Evolutionary conservation across 2,888 invertebrate genomes (phyloP).

Genomic region (Cheilosia grossa): DNA sequence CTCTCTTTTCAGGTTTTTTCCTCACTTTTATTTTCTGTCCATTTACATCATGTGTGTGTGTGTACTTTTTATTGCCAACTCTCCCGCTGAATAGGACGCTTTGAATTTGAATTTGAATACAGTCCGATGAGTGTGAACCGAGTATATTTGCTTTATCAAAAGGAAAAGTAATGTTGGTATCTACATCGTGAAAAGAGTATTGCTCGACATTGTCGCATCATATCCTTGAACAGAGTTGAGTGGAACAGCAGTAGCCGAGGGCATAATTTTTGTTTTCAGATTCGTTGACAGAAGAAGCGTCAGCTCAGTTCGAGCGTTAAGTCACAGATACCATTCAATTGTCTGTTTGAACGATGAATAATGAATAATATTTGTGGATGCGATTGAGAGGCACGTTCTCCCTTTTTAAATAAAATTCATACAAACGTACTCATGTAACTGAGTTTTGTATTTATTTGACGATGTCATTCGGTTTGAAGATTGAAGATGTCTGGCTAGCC

Average conservation of each 20-base stretch:
- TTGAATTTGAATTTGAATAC: background rate
- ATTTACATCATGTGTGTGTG: constrained; percentile 7
- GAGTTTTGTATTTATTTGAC: constrained; percentile 1
- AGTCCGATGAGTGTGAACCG: background rate
- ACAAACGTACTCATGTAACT: constrained; percentile 19
- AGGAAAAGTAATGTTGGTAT: background rate
- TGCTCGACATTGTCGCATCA: background rate
- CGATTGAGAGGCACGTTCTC: background rate
- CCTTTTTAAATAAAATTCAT: constrained; percentile 15
- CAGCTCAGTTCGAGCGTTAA: constrained; percentile 8
- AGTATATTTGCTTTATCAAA: background rate
- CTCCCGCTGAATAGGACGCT: background rate
- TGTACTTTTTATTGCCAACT: constrained; percentile 1
- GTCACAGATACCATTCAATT: constrained; percentile 16
- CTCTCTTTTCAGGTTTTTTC: background rate
- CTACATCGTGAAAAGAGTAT: background rate
- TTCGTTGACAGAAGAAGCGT: background rate
- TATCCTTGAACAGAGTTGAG: constrained; percentile 26
- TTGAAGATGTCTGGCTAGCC: constrained; percentile 22
- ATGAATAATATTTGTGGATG: background rate
- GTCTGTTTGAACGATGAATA: constrained; percentile 1
- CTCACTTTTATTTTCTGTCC: constrained; percentile 20
- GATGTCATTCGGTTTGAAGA: constrained; percentile 12
- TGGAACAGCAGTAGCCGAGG: background rate
- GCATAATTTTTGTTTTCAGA: constrained; percentile 12